phyloP scores from a whole-genome alignment of 2,888 invertebrate species.

The Apamea epomidion region DNA sequence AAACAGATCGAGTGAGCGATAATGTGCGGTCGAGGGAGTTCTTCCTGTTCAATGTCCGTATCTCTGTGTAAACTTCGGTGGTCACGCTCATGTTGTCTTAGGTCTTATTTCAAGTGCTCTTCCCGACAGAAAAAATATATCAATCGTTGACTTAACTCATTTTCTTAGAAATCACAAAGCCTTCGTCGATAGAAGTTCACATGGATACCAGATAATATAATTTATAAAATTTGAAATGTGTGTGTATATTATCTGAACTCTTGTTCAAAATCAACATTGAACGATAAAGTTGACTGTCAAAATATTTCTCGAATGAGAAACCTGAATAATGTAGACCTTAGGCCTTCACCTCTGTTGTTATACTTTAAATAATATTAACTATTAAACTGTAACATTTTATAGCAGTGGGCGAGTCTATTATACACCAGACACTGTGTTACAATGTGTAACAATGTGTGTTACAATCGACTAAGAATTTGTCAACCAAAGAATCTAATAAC shows the following conservation, averaged over 20 bases:
- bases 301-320: background rate
- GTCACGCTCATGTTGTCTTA: constrained; percentile 37
- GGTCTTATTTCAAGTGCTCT: constrained; percentile 25
- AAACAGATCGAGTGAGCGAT: constrained; percentile 40
- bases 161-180: constrained; percentile 32
- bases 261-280: background rate
- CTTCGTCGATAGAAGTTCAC: background rate
- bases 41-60: background rate
- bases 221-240: background rate
- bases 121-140: constrained; percentile 7
- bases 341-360: background rate
- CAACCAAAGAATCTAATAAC: constrained; percentile 1
- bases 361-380: constrained; percentile 6
- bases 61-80: constrained; percentile 16
- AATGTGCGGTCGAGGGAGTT: constrained; percentile 13
- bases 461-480: background rate
- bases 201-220: background rate
- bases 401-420: background rate
- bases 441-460: background rate
- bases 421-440: background rate
- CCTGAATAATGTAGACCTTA: background rate
- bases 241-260: background rate
- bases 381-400: background rate
- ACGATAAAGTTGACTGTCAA: background rate
- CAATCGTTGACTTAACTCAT: constrained; percentile 11